phyloP scores from a whole-genome alignment of 2,888 invertebrate species.

The Oscheius sp. region DNA sequence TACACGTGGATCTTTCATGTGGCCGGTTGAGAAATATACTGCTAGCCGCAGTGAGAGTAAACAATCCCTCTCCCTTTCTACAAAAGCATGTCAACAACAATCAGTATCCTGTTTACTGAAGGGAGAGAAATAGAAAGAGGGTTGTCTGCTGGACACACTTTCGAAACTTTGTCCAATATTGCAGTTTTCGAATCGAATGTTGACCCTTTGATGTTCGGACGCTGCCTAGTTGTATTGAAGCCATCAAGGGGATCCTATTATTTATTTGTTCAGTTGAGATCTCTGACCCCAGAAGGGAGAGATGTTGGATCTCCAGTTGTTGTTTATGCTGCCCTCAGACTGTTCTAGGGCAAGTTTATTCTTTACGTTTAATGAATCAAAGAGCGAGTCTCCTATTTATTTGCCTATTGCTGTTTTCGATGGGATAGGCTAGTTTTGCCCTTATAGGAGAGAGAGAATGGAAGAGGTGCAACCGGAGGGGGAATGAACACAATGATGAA shows the following conservation, averaged over 20 bases:
- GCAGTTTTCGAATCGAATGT: background rate
- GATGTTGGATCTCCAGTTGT: background rate
- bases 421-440: background rate
- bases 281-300: background rate
- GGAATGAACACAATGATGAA: too few relatives aligned
- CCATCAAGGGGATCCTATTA: background rate
- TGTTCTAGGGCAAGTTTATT: slow-evolving; percentile 7
- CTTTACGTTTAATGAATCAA: slow-evolving; percentile 1
- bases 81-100: background rate
- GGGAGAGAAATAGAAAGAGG: background rate
- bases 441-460: too few relatives aligned
- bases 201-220: background rate
- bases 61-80: background rate
- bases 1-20: slow-evolving; percentile 15
- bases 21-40: slow-evolving; percentile 1
- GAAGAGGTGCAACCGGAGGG: too few relatives aligned
- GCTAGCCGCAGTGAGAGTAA: background rate
- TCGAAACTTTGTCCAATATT: slow-evolving; percentile 11
- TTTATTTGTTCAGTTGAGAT: background rate
- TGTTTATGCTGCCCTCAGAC: background rate
- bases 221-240: background rate
- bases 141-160: slow-evolving; percentile 1
- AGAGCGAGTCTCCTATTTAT: slow-evolving; percentile 15
- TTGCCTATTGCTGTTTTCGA: slow-evolving; percentile 7
- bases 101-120: too few relatives aligned